phyloP scores from a whole-genome alignment of 1,140 invertebrate species.

The Alviniconcha marisindica region DNA sequence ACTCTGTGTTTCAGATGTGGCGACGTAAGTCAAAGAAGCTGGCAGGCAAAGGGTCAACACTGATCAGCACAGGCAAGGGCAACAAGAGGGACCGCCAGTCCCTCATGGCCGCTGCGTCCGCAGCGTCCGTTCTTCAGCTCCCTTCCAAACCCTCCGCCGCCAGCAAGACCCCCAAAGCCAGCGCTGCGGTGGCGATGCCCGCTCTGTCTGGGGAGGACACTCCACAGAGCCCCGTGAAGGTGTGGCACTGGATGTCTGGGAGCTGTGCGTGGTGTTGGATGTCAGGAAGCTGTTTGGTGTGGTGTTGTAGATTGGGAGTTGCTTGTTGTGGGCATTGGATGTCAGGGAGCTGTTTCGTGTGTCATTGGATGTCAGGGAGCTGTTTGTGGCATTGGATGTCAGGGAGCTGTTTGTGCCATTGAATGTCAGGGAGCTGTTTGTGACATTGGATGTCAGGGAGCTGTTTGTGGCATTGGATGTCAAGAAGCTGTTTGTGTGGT shows the following conservation, averaged over 20 bases:
- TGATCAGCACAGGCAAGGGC: slow-evolving; percentile 76
- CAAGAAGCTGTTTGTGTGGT: too few species aligned
- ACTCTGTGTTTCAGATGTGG: slow-evolving; percentile 80
- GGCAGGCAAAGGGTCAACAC: slow-evolving; percentile 78
- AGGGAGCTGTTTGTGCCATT: too few species aligned
- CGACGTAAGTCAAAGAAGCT: slow-evolving; percentile 85
- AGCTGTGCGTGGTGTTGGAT: not conserved
- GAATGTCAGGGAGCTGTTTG: not conserved
- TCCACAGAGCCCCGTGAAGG: slow-evolving; percentile 52
- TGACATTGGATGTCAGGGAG: too few species aligned
- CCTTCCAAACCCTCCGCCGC: slow-evolving; percentile 69
- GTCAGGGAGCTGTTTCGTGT: too few species aligned
- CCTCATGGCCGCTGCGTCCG: slow-evolving; percentile 4
- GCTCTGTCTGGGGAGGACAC: slow-evolving; percentile 40
- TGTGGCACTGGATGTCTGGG: too few species aligned
- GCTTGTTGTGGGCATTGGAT: not conserved
- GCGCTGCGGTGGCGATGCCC: slow-evolving; percentile 8
- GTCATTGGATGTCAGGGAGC: too few species aligned
- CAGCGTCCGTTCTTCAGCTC: slow-evolving; percentile 45
- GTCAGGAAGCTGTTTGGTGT: slow-evolving; percentile 45
- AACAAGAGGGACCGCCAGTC: slow-evolving; percentile 48
- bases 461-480: too few species aligned
- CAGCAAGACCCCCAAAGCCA: slow-evolving; percentile 75
- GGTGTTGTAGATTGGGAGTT: not conserved
- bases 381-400: too few species aligned